Evolutionary conservation across 2,888 invertebrate genomes (phyloP).

Genomic region (Mimachlamys varia): DNA sequence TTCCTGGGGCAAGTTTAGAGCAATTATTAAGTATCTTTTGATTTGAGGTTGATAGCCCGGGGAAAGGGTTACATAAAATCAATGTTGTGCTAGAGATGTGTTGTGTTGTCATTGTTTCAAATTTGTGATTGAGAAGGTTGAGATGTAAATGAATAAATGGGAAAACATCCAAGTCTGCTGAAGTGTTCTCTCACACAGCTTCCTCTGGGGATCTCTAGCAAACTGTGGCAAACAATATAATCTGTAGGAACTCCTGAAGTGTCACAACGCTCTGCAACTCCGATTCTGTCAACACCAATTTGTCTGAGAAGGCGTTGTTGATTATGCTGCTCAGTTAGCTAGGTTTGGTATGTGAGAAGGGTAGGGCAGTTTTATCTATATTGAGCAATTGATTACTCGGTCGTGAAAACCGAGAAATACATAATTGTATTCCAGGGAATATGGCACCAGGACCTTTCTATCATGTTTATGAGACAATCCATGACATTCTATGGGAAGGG

Average conservation of each 20-base stretch:
- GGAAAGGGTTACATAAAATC: neutral
- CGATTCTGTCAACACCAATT: neutral
- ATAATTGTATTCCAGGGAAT: neutral
- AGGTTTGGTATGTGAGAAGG: neutral
- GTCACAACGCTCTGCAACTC: neutral
- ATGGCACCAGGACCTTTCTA: neutral
- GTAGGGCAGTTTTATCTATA: neutral
- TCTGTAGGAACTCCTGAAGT: neutral
- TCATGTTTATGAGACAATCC: neutral
- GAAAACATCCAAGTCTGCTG: neutral
- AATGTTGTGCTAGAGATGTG: neutral
- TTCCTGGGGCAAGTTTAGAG: neutral
- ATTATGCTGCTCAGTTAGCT: neutral
- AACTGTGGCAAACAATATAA: neutral
- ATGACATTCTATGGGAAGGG: neutral
- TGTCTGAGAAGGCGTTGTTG: neutral
- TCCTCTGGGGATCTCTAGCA: neutral
- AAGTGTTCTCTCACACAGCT: neutral
- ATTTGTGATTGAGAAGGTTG: neutral
- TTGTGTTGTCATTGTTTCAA: constrained; percentile 5
- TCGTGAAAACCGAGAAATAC: neutral
- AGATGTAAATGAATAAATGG: neutral
- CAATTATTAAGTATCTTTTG: neutral
- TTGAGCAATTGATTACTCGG: neutral
- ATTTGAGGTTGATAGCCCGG: neutral